Percentiles rank a stretch among this genome's conserved stretches.
phyloP scores from a whole-genome alignment of 2,113 vertebrate genomes.

The Clarias macrocephalus region DNA sequence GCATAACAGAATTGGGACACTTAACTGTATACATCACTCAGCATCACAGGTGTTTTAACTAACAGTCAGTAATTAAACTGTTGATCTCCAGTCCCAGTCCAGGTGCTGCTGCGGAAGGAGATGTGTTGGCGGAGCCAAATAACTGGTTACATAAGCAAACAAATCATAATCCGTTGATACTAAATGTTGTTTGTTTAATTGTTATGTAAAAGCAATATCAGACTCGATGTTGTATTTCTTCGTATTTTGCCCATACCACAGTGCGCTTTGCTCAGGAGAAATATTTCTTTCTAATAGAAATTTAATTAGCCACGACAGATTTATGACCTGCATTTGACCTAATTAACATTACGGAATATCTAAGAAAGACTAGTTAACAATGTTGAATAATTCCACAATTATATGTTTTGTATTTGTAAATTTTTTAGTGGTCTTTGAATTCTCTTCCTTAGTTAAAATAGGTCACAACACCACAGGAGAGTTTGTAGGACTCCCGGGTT shows the following conservation, averaged over 20 bases:
- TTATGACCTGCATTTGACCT: neutral
- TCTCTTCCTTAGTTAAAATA: neutral
- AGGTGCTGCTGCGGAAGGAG: too few relatives aligned
- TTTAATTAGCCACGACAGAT: neutral
- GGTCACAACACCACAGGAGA: neutral
- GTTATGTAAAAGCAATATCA: too few relatives aligned
- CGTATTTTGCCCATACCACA: neutral
- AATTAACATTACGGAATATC: neutral
- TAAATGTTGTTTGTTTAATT: too few relatives aligned
- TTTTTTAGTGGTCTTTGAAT: neutral
- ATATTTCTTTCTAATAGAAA: neutral
- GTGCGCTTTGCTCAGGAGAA: neutral
- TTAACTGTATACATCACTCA: too few relatives aligned
- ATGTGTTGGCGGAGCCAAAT: too few relatives aligned
- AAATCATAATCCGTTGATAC: too few relatives aligned
- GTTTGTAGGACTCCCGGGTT: neutral
- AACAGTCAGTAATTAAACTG: too few relatives aligned
- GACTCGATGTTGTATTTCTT: neutral
- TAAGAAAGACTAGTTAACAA: neutral
- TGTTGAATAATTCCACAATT: neutral
- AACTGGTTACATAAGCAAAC: too few relatives aligned
- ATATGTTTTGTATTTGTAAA: neutral
- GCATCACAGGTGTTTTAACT: too few relatives aligned
- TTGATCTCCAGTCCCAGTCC: too few relatives aligned
- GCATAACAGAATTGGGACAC: too few relatives aligned